phyloP scores from a whole-genome alignment of 2,113 vertebrate species.

The Neotoma lepida region DNA sequence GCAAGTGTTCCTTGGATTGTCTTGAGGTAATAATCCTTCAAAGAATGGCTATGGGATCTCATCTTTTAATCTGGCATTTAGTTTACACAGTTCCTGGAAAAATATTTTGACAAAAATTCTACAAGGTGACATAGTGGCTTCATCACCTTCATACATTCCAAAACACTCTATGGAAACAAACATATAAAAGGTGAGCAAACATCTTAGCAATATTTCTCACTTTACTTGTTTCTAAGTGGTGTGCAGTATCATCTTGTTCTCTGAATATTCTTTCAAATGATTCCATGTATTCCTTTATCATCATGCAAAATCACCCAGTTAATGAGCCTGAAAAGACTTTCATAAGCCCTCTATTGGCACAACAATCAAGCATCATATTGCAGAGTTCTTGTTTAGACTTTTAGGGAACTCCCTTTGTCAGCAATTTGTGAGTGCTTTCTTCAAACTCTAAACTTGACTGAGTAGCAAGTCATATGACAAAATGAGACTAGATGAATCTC shows the following conservation, averaged over 20 bases:
- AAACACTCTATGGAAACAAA: conserved; percentile 97
- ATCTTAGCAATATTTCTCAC: conserved; percentile 96
- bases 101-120: conserved; percentile 99
- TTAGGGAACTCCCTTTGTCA: neutral
- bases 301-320: conserved; percentile 96
- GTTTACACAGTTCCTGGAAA: conserved; percentile 96
- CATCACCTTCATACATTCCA: conserved; percentile 96
- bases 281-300: conserved; percentile 99
- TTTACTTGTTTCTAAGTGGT: conserved; percentile 98
- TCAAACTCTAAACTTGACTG: conserved; percentile 89
- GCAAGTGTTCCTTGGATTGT: neutral
- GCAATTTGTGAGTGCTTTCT: neutral
- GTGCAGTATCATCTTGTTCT: conserved; percentile 97
- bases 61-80: conserved; percentile 96
- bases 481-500: conserved; percentile 97
- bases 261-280: conserved; percentile 96
- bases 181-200: conserved; percentile 97
- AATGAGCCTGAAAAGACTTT: conserved; percentile 97
- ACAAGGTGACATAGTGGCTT: conserved; percentile 97
- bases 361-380: conserved; percentile 99
- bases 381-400: conserved; percentile 89
- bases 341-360: conserved; percentile 96
- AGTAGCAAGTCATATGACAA: conserved; percentile 97
- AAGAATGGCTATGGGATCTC: conserved; percentile 67
- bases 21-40: neutral